phyloP scores from a whole-genome alignment of 1,140 invertebrate genomes.

The Pseudomyrmex gracilis region DNA sequence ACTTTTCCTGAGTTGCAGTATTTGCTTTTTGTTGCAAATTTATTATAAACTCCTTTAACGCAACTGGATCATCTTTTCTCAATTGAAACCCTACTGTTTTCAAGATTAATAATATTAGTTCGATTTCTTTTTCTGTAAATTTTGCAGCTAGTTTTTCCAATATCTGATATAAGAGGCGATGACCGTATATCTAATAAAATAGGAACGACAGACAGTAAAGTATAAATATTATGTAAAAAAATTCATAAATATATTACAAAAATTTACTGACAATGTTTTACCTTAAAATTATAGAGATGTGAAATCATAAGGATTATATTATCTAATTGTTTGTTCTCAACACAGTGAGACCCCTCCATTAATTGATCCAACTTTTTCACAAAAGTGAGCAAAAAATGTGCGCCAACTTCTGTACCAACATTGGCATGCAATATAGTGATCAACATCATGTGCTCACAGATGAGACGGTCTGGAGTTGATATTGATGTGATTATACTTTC shows the following conservation, averaged over 20 bases:
- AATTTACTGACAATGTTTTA: conserved; percentile 87
- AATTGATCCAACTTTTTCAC: conserved; percentile 89
- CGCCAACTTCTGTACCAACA: conserved; percentile 95
- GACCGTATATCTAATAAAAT: conserved; percentile 89
- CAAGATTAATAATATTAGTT: conserved; percentile 93
- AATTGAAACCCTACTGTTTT: conserved; percentile 93
- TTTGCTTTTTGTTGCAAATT: conserved; percentile 90
- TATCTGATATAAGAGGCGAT: conserved; percentile 91
- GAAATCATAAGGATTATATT: conserved; percentile 93
- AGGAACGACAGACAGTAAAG: not conserved
- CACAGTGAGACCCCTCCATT: conserved; percentile 84
- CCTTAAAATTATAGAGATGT: conserved; percentile 96
- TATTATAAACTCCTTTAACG: conserved; percentile 93
- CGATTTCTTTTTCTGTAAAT: conserved; percentile 93
- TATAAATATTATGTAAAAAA: too few relatives aligned
- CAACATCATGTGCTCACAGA: conserved; percentile 94
- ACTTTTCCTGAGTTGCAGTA: conserved; percentile 41
- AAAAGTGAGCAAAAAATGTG: conserved; percentile 91
- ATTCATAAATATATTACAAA: conserved; percentile 87
- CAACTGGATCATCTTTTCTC: conserved; percentile 94
- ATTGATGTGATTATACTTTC: conserved; percentile 89
- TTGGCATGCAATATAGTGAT: conserved; percentile 95
- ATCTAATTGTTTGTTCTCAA: conserved; percentile 94
- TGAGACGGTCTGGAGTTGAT: conserved; percentile 91
- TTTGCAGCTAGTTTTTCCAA: conserved; percentile 87